Evolutionary conservation across 1,140 invertebrate genomes (phyloP).

Genomic region (Drosophila mayri): DNA sequence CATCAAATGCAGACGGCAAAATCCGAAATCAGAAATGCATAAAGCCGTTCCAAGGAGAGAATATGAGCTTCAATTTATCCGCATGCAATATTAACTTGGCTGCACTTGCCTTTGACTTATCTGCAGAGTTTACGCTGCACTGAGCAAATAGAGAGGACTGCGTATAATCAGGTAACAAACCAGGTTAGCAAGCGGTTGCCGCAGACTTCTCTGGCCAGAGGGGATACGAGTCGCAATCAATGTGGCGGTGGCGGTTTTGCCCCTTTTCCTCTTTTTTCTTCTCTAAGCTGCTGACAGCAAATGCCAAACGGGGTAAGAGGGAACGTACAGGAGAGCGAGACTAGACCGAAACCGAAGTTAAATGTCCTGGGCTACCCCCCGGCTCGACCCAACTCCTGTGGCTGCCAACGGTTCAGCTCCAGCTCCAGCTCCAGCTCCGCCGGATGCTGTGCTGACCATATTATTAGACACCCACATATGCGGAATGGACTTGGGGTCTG

Average conservation of each 20-base stretch:
- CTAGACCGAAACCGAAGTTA: slow-evolving; percentile 52
- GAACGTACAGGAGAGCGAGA: neutral
- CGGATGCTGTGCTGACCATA: slow-evolving; percentile 41
- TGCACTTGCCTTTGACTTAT: slow-evolving; percentile 77
- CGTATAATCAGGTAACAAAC: slow-evolving; percentile 68
- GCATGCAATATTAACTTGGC: slow-evolving; percentile 64
- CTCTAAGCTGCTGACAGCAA: slow-evolving; percentile 49
- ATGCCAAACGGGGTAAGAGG: slow-evolving; percentile 8
- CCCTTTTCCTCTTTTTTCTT: neutral
- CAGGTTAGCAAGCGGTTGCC: slow-evolving; percentile 57
- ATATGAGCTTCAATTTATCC: slow-evolving; percentile 57
- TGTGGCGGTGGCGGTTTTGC: slow-evolving; percentile 51
- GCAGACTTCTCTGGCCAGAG: slow-evolving; percentile 21
- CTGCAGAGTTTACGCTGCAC: slow-evolving; percentile 69
- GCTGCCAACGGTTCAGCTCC: slow-evolving; percentile 25
- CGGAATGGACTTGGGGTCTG: slow-evolving; percentile 4
- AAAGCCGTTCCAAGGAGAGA: slow-evolving; percentile 30
- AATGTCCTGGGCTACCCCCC: slow-evolving; percentile 51
- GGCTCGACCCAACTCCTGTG: slow-evolving; percentile 33
- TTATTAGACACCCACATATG: slow-evolving; percentile 59
- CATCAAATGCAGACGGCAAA: slow-evolving; percentile 46
- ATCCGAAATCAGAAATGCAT: slow-evolving; percentile 52
- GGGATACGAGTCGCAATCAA: slow-evolving; percentile 37
- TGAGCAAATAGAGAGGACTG: slow-evolving; percentile 61
- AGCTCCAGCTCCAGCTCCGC: neutral